phyloP scores from a whole-genome alignment of 2,797 vertebrate species.

The Enoplosus armatus region DNA sequence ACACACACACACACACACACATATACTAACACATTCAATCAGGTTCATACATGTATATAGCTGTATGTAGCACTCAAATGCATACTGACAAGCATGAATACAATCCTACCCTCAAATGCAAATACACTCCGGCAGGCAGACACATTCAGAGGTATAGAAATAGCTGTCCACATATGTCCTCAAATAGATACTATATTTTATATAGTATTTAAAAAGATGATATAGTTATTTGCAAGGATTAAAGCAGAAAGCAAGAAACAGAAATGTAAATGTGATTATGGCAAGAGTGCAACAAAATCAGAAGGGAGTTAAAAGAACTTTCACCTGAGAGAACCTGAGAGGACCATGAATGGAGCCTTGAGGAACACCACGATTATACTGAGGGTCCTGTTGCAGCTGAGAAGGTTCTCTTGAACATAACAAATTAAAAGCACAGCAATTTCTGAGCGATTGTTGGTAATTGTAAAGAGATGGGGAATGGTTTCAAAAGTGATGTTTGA shows the following conservation, averaged over 20 bases:
- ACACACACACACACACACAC: slow-evolving; percentile 14
- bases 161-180: background rate
- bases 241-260: no score
- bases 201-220: background rate
- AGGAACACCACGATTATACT: background rate
- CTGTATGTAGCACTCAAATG: slow-evolving; percentile 25
- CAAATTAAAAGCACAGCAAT: background rate
- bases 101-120: slow-evolving; percentile 18
- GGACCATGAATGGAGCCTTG: slow-evolving; percentile 7
- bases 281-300: no score
- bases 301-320: no score
- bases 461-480: background rate
- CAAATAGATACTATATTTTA: background rate
- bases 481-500: no score
- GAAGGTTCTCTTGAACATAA: background rate
- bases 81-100: slow-evolving; percentile 43
- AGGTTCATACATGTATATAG: slow-evolving; percentile 18
- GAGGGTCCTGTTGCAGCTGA: background rate
- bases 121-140: slow-evolving; percentile 6
- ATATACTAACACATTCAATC: slow-evolving; percentile 13
- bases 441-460: background rate
- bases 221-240: no score
- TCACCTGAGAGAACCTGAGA: background rate
- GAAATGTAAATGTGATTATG: no score
- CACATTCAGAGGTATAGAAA: background rate